Conservation (phyloP, 2,113 vertebrate genomes). For the Myrmophylax atrothorax region DNA sequence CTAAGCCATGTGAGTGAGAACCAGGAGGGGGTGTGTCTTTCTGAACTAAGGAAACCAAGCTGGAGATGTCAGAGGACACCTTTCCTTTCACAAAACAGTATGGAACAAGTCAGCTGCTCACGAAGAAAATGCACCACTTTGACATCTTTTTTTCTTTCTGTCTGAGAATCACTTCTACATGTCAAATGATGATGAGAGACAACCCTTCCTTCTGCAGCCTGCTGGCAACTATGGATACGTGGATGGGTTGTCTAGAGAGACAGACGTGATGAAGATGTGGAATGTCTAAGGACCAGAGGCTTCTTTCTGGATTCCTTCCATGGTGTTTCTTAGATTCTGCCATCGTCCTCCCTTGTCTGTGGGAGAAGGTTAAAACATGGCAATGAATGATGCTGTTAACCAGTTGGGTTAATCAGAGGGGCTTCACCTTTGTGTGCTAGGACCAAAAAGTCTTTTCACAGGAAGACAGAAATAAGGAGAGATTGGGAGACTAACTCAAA, state of each 20-base stretch:
- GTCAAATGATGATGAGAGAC: neutral
- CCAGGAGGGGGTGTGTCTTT: neutral
- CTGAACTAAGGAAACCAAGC: neutral
- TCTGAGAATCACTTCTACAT: neutral
- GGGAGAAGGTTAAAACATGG: neutral
- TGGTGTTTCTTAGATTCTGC: neutral
- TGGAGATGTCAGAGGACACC: neutral
- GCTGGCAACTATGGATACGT: neutral
- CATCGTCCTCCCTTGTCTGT: rapidly evolving
- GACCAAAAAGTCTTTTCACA: neutral
- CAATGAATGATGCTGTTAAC: neutral
- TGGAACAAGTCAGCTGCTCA: neutral
- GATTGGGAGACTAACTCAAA: neutral
- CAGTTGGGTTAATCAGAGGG: neutral
- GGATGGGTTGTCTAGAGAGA: neutral
- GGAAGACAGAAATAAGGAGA: neutral
- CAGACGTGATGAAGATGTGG: neutral
- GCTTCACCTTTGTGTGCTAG: neutral
- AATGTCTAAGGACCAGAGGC: neutral
- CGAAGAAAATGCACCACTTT: neutral
- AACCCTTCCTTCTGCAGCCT: neutral
- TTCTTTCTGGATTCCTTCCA: neutral
- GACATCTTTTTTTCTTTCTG: neutral
- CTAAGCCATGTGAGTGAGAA: neutral
- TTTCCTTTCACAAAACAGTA: neutral